phyloP scores from a whole-genome alignment of 2,888 invertebrate species.

The Balanococcus diminutus region DNA sequence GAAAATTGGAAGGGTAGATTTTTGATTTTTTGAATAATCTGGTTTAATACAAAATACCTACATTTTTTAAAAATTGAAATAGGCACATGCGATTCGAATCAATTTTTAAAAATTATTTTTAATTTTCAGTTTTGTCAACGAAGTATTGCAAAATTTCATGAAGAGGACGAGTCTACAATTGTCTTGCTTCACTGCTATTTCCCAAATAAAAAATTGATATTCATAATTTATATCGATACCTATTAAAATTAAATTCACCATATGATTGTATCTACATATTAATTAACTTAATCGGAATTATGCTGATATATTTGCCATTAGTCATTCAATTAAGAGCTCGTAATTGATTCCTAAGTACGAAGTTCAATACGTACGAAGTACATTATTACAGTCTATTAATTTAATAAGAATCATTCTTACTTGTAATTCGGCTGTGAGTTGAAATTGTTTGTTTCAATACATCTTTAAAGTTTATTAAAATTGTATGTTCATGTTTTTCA shows the following conservation, averaged over 20 bases:
- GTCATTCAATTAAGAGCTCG: not conserved
- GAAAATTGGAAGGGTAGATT: too few species aligned
- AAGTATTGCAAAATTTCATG: conserved; percentile 42
- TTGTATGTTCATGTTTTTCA: not conserved
- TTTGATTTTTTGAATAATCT: too few species aligned
- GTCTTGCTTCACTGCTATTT: conserved; percentile 42
- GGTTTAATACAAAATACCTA: too few species aligned
- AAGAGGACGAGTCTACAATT: conserved; percentile 42
- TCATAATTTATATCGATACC: not conserved
- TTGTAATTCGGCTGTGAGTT: not conserved
- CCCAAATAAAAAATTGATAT: not conserved
- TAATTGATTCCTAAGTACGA: not conserved
- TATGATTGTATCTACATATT: not conserved
- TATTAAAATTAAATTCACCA: not conserved
- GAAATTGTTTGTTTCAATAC: not conserved
- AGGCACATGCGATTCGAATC: too few species aligned
- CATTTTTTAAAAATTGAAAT: too few species aligned
- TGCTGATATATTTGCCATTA: not conserved
- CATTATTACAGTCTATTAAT: not conserved
- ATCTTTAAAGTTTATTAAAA: not conserved
- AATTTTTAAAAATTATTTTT: not conserved
- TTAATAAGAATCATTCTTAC: not conserved
- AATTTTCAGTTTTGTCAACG: conserved; percentile 36
- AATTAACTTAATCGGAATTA: too few species aligned
- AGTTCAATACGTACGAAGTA: not conserved